Evolutionary conservation across 1,140 invertebrate genomes (phyloP).

Genomic region (Dendroctonus ponderosae): DNA sequence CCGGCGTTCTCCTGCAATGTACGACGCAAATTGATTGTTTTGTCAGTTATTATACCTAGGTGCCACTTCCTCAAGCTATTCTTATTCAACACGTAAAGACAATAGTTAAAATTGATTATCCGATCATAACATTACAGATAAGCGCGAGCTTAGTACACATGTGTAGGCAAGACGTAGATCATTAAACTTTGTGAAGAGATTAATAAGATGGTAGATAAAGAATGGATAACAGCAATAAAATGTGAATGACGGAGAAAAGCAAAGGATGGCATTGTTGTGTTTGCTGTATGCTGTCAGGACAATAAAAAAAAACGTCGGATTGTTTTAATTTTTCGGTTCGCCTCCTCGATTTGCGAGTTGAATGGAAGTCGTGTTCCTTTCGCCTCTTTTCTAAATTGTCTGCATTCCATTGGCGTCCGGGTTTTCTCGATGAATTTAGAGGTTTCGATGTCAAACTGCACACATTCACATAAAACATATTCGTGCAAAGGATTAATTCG

Average conservation of each 20-base stretch:
- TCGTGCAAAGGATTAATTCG: too few relatives aligned
- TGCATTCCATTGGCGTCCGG: constrained; percentile 5
- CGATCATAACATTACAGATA: background rate
- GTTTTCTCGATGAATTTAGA: background rate
- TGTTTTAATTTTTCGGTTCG: constrained; percentile 30
- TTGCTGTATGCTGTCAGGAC: constrained; percentile 6
- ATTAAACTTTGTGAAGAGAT: constrained; percentile 26
- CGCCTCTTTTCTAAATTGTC: constrained; percentile 19
- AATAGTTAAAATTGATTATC: too few relatives aligned
- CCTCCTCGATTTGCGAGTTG: constrained; percentile 17
- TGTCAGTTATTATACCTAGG: too few relatives aligned
- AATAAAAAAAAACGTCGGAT: constrained; percentile 20
- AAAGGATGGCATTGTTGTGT: constrained; percentile 24
- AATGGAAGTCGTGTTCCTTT: constrained; percentile 17
- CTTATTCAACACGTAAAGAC: too few relatives aligned
- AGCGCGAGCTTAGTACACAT: background rate
- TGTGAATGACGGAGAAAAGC: constrained; percentile 6
- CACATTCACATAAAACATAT: too few relatives aligned
- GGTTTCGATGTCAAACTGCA: background rate
- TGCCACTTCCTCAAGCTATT: too few relatives aligned
- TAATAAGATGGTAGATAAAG: constrained; percentile 20
- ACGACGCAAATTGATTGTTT: too few relatives aligned
- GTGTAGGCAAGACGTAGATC: constrained; percentile 9
- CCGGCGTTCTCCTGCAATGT: too few relatives aligned
- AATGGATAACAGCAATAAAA: constrained; percentile 21